Evolutionary conservation across 2,888 invertebrate genomes (phyloP).

Genomic region (Drosophila mulleri): DNA sequence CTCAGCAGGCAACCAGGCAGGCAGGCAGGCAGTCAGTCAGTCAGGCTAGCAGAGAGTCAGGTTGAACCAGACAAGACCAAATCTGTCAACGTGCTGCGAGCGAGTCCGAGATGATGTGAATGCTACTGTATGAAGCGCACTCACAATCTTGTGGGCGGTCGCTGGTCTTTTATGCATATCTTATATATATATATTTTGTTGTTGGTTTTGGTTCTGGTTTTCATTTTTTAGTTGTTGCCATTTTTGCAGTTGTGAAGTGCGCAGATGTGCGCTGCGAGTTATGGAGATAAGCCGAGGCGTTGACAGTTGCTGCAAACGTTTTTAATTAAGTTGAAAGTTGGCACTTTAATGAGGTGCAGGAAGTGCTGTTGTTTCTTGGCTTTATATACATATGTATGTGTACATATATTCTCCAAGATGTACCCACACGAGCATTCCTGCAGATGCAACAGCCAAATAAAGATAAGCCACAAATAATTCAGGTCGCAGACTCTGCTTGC

Average conservation of each 20-base stretch:
- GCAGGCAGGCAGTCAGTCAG: conserved; percentile 10
- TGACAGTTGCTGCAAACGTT: conserved; percentile 76
- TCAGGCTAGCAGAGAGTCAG: conserved; percentile 46
- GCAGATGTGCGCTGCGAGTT: conserved; percentile 69
- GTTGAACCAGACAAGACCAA: conserved; percentile 72
- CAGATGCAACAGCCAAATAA: conserved; percentile 16
- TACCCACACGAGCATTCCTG: conserved; percentile 14
- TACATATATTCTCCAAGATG: conserved; percentile 18
- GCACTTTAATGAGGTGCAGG: conserved; percentile 74
- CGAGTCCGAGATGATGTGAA: conserved; percentile 52
- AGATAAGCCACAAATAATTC: conserved; percentile 32
- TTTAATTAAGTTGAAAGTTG: conserved; percentile 76
- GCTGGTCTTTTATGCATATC: conserved; percentile 69
- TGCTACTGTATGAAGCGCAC: conserved; percentile 57
- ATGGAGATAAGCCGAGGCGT: conserved; percentile 76
- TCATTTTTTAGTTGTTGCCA: conserved; percentile 9
- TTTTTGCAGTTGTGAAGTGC: conserved; percentile 33
- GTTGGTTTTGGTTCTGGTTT: neutral
- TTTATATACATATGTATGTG: conserved; percentile 6
- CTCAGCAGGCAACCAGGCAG: conserved; percentile 36
- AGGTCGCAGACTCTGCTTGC: conserved; percentile 1
- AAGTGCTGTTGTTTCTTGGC: conserved; percentile 45
- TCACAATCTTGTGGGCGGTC: conserved; percentile 80
- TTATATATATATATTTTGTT: conserved; percentile 6
- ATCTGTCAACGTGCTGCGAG: conserved; percentile 69